Percentiles rank a stretch among this genome's conserved stretches.
Evolutionary conservation across 2,113 vertebrate genomes (phyloP).

Genomic region (Potamarius usumacintae): DNA sequence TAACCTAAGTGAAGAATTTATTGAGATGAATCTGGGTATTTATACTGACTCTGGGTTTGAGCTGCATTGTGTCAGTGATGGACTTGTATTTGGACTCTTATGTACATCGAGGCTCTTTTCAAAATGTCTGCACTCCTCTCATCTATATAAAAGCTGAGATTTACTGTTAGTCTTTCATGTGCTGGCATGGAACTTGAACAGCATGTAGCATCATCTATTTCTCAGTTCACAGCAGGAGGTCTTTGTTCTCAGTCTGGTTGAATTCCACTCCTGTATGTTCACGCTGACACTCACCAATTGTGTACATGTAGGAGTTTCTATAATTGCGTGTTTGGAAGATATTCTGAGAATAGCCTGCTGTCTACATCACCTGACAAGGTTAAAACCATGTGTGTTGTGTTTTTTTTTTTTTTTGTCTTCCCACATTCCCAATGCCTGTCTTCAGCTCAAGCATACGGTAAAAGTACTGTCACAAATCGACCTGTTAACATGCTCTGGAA

Average conservation of each 20-base stretch:
- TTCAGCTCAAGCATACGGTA: constrained; percentile 1
- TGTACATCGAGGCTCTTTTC: constrained; percentile 17
- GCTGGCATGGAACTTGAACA: constrained; percentile 38
- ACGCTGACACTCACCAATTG: constrained; percentile 32
- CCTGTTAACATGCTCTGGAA: not conserved
- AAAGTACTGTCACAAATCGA: not conserved
- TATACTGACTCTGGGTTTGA: not conserved
- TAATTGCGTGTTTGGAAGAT: constrained; percentile 23
- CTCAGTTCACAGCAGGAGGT: constrained; percentile 29
- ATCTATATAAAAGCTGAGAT: not conserved
- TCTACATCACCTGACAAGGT: constrained; percentile 7
- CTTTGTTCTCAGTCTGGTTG: constrained; percentile 37
- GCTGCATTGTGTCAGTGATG: constrained; percentile 33
- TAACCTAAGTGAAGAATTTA: not conserved
- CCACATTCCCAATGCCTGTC: not conserved
- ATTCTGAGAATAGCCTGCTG: constrained; percentile 31
- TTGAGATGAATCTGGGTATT: not conserved
- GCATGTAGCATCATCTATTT: constrained; percentile 41
- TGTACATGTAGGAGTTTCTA: constrained; percentile 32
- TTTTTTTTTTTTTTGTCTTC: not conserved
- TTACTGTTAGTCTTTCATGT: constrained; percentile 31
- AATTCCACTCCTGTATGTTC: constrained; percentile 39
- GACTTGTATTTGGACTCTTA: constrained; percentile 32
- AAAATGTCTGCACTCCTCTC: constrained; percentile 32
- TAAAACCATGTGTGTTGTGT: not conserved